Percentiles rank a stretch among this genome's conserved stretches.
Conservation (phyloP, 2,888 invertebrate species). For the Halictus quadricinctus region DNA sequence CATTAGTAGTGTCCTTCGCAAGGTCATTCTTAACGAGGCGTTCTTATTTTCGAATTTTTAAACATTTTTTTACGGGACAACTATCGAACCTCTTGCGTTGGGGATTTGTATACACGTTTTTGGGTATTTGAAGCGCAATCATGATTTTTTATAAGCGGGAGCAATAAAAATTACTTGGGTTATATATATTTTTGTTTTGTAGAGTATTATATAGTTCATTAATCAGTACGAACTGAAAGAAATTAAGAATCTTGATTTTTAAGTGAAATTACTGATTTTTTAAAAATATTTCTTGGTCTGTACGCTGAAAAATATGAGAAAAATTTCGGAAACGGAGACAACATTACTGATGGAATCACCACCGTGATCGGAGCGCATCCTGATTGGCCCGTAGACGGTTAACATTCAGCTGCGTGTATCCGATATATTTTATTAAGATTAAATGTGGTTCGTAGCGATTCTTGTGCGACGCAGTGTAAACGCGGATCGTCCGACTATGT, state of each 20-base stretch:
- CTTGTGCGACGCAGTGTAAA: conserved; percentile 54
- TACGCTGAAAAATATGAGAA: too few species aligned
- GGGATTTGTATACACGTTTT: neutral
- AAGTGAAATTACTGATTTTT: too few species aligned
- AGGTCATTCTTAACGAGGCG: too few species aligned
- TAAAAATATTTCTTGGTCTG: too few species aligned
- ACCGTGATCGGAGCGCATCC: neutral
- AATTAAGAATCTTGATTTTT: too few species aligned
- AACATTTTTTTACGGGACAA: neutral
- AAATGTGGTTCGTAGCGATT: conserved; percentile 65
- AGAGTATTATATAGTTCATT: neutral
- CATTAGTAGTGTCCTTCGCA: neutral
- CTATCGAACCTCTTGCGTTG: neutral
- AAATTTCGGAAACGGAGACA: too few species aligned
- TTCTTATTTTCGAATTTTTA: too few species aligned
- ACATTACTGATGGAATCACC: neutral
- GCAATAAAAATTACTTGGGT: neutral
- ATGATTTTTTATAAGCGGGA: neutral
- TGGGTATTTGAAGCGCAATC: neutral
- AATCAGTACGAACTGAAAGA: too few species aligned
- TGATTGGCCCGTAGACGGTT: conserved; percentile 42
- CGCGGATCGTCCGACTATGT: conserved; percentile 50
- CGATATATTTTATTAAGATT: conserved; percentile 73
- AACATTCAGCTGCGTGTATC: conserved; percentile 64
- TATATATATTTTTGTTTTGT: neutral